A percentile compares a stretch with the other conserved stretches of the same genome.
phyloP scores from a whole-genome alignment of 2,797 vertebrate genomes.

The Odontamblyopus rebecca region DNA sequence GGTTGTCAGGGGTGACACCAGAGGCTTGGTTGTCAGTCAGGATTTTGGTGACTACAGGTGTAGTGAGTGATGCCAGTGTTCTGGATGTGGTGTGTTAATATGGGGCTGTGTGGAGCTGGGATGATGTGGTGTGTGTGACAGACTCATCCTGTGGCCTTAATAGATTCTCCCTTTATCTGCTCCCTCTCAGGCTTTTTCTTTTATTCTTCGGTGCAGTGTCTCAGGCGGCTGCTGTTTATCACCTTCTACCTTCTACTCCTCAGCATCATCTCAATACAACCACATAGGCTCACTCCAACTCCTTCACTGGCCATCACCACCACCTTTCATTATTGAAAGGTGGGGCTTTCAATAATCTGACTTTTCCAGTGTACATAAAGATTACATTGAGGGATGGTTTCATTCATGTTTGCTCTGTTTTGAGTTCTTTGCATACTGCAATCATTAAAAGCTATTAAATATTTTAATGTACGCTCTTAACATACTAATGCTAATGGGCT shows the following conservation, averaged over 20 bases:
- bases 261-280: constrained; percentile 2
- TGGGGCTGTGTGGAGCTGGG: constrained; percentile 21
- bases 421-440: background rate
- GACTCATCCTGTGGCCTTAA: constrained; percentile 45
- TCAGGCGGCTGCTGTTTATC: constrained; percentile 48
- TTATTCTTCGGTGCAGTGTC: constrained; percentile 50
- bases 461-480: too few relatives aligned
- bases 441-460: too few relatives aligned
- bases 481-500: too few relatives aligned
- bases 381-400: background rate
- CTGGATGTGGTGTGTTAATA: constrained; percentile 24
- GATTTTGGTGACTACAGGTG: constrained; percentile 56
- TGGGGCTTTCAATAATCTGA: background rate
- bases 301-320: background rate
- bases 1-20: constrained; percentile 31
- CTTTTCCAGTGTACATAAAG: background rate
- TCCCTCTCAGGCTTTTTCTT: constrained; percentile 59
- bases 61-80: constrained; percentile 36
- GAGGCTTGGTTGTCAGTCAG: constrained; percentile 51
- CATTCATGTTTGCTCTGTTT: background rate
- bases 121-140: constrained; percentile 27
- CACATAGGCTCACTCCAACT: background rate
- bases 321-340: too few relatives aligned
- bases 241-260: constrained; percentile 15
- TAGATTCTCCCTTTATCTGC: constrained; percentile 60